These are phyloP conservation scores for Glyphotaelius pellucidus DNA, from an alignment of 2,888 invertebrate species.

Conservation along the genomic window DNA sequence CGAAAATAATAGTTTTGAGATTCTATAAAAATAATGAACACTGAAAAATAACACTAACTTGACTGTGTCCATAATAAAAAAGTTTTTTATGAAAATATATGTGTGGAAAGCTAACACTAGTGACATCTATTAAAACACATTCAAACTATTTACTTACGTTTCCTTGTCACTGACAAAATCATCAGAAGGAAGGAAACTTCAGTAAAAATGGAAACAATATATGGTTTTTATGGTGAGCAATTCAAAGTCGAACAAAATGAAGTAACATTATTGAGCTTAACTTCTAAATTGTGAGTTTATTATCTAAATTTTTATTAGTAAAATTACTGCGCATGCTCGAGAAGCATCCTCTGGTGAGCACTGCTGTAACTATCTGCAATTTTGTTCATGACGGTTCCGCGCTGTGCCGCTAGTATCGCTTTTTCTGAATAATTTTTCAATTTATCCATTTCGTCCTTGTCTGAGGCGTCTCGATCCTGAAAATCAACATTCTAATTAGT, in stretches of 20 bases:
- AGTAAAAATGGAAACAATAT: background rate
- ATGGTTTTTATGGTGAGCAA: background rate
- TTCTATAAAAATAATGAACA: too few relatives aligned
- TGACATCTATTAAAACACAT: background rate
- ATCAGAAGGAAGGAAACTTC: background rate
- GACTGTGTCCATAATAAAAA: too few relatives aligned
- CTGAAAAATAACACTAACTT: too few relatives aligned
- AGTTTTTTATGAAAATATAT: background rate
- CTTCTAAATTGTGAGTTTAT: background rate
- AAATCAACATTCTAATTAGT: background rate
- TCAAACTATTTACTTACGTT: background rate
- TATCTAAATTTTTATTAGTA: background rate
- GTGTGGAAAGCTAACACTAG: background rate
- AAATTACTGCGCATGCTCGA: conserved; percentile 55
- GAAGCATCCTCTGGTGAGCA: conserved; percentile 62
- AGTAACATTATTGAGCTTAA: background rate
- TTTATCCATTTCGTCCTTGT: conserved; percentile 15
- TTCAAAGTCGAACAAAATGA: background rate
- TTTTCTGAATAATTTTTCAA: conserved; percentile 44
- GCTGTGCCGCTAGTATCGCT: conserved; percentile 21
- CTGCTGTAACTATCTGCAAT: conserved; percentile 57
- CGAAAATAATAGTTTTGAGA: background rate
- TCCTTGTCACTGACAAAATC: background rate
- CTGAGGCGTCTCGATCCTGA: conserved; percentile 54
- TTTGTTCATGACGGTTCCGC: conserved; percentile 49